Evolutionary conservation across 2,113 vertebrate genomes (phyloP), one percentile per base, ranked within the genome.

Genomic region (Morone chrysops): DNA sequence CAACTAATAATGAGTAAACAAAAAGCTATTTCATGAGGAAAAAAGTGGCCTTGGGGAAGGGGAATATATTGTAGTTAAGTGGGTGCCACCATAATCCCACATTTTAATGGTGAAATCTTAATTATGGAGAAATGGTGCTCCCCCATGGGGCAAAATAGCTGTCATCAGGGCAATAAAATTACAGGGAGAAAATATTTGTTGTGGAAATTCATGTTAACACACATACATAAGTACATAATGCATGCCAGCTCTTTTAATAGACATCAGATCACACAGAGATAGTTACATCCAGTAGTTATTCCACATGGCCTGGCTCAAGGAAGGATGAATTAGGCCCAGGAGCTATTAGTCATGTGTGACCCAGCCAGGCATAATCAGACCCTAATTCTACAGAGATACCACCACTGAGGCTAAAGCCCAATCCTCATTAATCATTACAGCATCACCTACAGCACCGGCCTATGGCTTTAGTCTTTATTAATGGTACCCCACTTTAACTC

Each of bases 311-410:
- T 50, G 78, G 84, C 75, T 77, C 56, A 84, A 86, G 73, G 74
- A 87, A 82, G 83, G 74, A 92, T 86, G 86, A 86, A 92, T 88
- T 83, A 83, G 79, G 53, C 75, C 89, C 86, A 17, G 22, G 78
- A 81, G 86, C 88, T 66, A 91, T 93, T 87, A 84, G 82, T 93
- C 88, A 89, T 90, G 80, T 89, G 86, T 90, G 87, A 93, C 87
- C 87, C 90, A 92, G 90, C 75, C 86, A 87, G 90, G 59, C 83
- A 43, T 92, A 90, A 93, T 93, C 90, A 89, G 88, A 82, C 83
- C 82, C 91, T 90, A 87, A 92, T 92, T 93, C 91, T 86, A 87
- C 84, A 89, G 80, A 92, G 91, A 93, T 90, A 87, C 86, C 91
- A 87, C 83, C 86, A 65, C 85, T 59, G 84, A 90, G 92, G 74